A percentile compares a stretch with the other conserved stretches of the same genome.
phyloP scores from a whole-genome alignment of 2,113 vertebrate genomes.

The Misgurnus anguillicaudatus region DNA sequence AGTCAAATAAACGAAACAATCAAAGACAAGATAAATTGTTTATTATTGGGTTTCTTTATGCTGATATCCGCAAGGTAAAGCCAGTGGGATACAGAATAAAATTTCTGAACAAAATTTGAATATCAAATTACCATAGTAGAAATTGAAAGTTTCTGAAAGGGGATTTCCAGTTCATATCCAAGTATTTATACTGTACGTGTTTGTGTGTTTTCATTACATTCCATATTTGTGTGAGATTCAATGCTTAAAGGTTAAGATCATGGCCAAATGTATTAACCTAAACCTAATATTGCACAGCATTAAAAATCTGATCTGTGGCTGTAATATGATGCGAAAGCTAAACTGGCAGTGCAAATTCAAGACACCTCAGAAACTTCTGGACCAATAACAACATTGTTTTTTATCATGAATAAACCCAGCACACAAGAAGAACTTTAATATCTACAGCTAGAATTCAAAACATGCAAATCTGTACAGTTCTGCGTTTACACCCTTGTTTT shows the following conservation, averaged over 20 bases:
- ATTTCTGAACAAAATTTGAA: constrained; percentile 37
- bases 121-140: constrained; percentile 30
- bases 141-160: constrained; percentile 50
- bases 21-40: constrained; percentile 38
- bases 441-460: constrained; percentile 55
- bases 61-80: constrained; percentile 46
- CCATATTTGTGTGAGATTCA: constrained; percentile 30
- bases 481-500: constrained; percentile 45
- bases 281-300: constrained; percentile 28
- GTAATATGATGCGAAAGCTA: not conserved
- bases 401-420: constrained; percentile 41
- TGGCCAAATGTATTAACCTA: not conserved
- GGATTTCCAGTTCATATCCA: constrained; percentile 50
- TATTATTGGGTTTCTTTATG: constrained; percentile 56
- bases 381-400: constrained; percentile 24
- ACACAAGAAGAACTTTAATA: constrained; percentile 44
- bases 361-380: constrained; percentile 39
- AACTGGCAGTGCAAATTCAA: constrained; percentile 56
- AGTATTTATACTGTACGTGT: not conserved
- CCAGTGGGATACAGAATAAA: constrained; percentile 45
- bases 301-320: constrained; percentile 33
- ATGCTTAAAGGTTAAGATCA: constrained; percentile 14
- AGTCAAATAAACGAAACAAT: constrained; percentile 20
- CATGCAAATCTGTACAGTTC: constrained; percentile 53
- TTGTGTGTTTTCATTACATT: constrained; percentile 46